Evolutionary conservation across 2,888 invertebrate species (phyloP), one percentile per base, ranked within the genome.

Genomic region (Rhagophthalmus giganteus): DNA sequence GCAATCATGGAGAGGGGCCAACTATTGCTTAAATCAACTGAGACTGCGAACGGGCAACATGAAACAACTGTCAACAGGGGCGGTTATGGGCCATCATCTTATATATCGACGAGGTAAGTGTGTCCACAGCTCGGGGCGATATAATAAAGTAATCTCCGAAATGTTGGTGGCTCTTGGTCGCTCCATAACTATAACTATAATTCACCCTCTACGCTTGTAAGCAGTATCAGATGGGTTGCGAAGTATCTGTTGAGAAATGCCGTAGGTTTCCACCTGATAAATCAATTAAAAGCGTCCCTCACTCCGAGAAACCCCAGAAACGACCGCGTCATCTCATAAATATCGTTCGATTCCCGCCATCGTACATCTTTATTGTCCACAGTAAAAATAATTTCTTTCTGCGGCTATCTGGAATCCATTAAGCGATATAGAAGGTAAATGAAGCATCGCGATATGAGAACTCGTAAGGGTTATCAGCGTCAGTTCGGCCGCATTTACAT

Each of bases 181-280:
- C 62, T 70, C 71, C 62, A 73, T 74, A 74, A 74, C 72, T 73
- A 74, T 74, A 74, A 73, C 73, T 71, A 73, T 73, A 74, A 73
- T 69, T 74, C 73, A 73, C 67, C 68, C 66, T 55, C 40, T 32
- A 42, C 58, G 58, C 63, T 60, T 26, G 44, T 42, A 47, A 58
- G 54, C 54, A 50, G 57, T 61, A 63, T 61, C 65, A 63, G 61
- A 58, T 54, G 55, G 58, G 59, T 60, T 60, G 63, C 60, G 63
- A 63, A 66, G 60, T 62, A 64, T 63, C 66, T 64, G 64, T 60
- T 61, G 63, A 68, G 60, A 64, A 63, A 58, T 63, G 60, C 60
- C 59, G 50, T 42, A 55, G 58, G 60, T 71, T 73, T 72, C 72
- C 72, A 73, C 72, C 72, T 72, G 72, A 72, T 73, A 72, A 72